Evolutionary conservation across 1,140 invertebrate genomes (phyloP), one percentile per base, ranked within the genome.

Genomic region (Aleiodes sp.): DNA sequence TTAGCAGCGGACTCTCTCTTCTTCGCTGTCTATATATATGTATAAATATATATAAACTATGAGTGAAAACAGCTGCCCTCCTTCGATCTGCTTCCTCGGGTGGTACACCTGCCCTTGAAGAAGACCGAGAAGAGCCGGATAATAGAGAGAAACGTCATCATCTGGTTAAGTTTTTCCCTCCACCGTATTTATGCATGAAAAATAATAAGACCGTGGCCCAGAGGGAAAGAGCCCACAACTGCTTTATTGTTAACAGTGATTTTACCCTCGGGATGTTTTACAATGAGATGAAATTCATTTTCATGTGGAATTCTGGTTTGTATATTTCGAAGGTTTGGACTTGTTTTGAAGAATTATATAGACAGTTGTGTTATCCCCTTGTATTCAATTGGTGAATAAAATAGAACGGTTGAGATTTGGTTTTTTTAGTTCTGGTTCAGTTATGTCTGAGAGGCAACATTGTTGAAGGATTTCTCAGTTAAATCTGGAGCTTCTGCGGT

Each of bases 51-150:
- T 28, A 57, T 46, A 65, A 43, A 12, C 63, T 14, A 31, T 41
- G 33, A 37, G 33, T 21, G 41, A 26, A 57, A 37, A n/a, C 63
- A 57, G 39, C 62, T 63, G 14, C 37, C 31, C 39, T 71, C 43
- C 28, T 37, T 63, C 65, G 21, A 41, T 29, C 61, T 26, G n/a
- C 39, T 21, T 56, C 39, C 39, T 24, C 57, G 59, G n/a, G 68
- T 66, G 73, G 73, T 78, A 77, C 80, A 81, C 78, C 80, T 81
- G 80, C 80, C 75, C 68, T 70, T 77, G 73, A 56, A 64, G 70
- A 65, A 43, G 60, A 64, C 21, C n/a, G 46, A 69, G 72, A 29
- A 65, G 21, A 0, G 24, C 35, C n/a, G n/a, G 41, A 26, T 2
- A 43, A 46, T 37, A 65, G 19, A 39, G 19, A 39, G 24, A 9